Base-by-base conservation (phyloP, 2,797 vertebrate species). In the Pseudomugil gertrudae region DNA sequence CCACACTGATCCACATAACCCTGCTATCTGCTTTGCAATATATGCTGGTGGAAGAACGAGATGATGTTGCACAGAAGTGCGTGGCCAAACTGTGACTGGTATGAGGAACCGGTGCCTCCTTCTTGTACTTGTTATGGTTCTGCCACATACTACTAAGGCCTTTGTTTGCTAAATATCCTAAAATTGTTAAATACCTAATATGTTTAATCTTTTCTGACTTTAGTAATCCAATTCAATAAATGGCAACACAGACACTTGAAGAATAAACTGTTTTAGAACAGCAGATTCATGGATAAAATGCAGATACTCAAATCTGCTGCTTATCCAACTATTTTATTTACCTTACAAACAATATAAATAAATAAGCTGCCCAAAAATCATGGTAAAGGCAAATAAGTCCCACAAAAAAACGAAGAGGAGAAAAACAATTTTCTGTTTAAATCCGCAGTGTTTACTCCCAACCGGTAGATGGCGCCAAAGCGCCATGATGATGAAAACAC, bases 381-480 rank as follows among this genome's bases (percentile, higher is more conserved):
- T 8, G 17, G 17, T 43, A 6, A 43, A n/a, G 5, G 17, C 17
- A 35, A 35, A 35, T 3, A 35, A 35, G 13, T 5, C 5, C 3
- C 3, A 32, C 1, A 5, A 32, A 33, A 35, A 8, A 33, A 33
- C 1, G 13, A 38, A 38, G 4, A 38, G 13, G 15, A 5, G 1
- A 17, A 40, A 17, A 40, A 17, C 17, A 4, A 17, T 17, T 4
- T 32, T 21, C 11, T 17, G 3, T 21, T 15, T 26, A 2, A 23
- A 35, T 5, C 17, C 55, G 70, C 32, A 80, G 19, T 57, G 13
- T n/a, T 56, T 17, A 17, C 32, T 50, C 2, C 0, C 5, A 0
- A 48, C 14, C 75, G 54, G 45, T 3, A 74, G 63, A 60, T 62
- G 80, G 73, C 2, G 76, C 9, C 30, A 57, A 47, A 30, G 1